These are phyloP conservation scores for Mormyrus proboscirostris DNA, from an alignment of 2,797 vertebrate species.

Conservation along the genomic window DNA sequence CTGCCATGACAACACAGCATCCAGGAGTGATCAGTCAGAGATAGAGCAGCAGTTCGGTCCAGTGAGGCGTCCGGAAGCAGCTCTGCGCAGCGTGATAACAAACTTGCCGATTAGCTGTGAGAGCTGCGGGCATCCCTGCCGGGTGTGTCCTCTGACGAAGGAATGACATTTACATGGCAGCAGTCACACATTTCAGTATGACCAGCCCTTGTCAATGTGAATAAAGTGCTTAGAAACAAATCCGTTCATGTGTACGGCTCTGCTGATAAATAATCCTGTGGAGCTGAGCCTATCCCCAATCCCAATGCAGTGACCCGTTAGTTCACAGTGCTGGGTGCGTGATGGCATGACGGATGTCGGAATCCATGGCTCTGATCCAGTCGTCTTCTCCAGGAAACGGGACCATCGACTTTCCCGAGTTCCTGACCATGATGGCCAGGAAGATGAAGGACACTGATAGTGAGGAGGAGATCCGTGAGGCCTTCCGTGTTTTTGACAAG, in stretches of 20 bases:
- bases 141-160: neutral
- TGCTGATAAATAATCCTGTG: too few species aligned
- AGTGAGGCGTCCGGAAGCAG: neutral
- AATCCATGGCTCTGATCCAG: neutral
- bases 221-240: neutral
- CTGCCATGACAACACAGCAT: neutral
- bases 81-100: neutral
- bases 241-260: neutral
- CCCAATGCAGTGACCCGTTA: neutral
- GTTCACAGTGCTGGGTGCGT: neutral
- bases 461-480: slow-evolving; percentile 96
- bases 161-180: neutral
- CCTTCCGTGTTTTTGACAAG: slow-evolving; percentile 98
- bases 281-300: neutral
- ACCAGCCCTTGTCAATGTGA: neutral
- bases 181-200: neutral
- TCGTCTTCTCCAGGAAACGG: slow-evolving; percentile 75
- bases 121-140: neutral
- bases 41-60: neutral
- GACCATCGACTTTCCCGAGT: slow-evolving; percentile 96
- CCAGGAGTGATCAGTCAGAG: neutral
- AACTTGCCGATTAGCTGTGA: neutral
- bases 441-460: slow-evolving; percentile 99
- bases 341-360: neutral
- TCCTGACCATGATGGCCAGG: slow-evolving; percentile 98